These are phyloP conservation scores for Eremobia ochroleuca DNA, from an alignment of 2,888 invertebrate species.

Conservation along the genomic window DNA sequence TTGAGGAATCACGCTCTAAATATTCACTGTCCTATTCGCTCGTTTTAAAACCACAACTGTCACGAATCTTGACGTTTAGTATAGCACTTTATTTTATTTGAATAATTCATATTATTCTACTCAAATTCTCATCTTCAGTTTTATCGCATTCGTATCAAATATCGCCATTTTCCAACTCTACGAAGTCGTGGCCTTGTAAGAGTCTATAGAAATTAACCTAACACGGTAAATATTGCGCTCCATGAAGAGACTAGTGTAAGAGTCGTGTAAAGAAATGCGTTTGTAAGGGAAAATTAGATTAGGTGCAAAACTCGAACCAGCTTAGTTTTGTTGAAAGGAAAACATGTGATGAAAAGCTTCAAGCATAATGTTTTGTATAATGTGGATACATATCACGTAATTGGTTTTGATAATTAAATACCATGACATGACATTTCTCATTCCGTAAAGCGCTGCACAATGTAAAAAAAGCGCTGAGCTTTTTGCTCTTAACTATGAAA, in stretches of 20 bases:
- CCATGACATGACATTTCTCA: conserved; percentile 66
- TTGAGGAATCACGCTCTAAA: neutral
- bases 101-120: neutral
- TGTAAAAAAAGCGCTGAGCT: neutral
- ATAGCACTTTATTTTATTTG: neutral
- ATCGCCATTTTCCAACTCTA: conserved; percentile 25
- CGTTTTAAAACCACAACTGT: neutral
- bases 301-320: conserved; percentile 30
- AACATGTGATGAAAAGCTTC: conserved; percentile 46
- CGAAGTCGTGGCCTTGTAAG: conserved; percentile 60
- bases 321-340: conserved; percentile 38
- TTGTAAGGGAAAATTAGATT: conserved; percentile 39
- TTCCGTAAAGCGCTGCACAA: conserved; percentile 25
- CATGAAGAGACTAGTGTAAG: conserved; percentile 33
- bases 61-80: conserved; percentile 2
- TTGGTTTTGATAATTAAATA: conserved; percentile 35
- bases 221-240: conserved; percentile 45
- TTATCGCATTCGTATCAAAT: conserved; percentile 32
- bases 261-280: conserved; percentile 40
- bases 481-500: conserved; percentile 1
- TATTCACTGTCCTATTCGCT: neutral
- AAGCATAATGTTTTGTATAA: conserved; percentile 57
- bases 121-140: neutral
- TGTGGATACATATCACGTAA: conserved; percentile 61
- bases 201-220: conserved; percentile 46